Evolutionary conservation across 1,140 invertebrate species (phyloP), one percentile per base, ranked within the genome.

Genomic region (Dysdera silvatica): DNA sequence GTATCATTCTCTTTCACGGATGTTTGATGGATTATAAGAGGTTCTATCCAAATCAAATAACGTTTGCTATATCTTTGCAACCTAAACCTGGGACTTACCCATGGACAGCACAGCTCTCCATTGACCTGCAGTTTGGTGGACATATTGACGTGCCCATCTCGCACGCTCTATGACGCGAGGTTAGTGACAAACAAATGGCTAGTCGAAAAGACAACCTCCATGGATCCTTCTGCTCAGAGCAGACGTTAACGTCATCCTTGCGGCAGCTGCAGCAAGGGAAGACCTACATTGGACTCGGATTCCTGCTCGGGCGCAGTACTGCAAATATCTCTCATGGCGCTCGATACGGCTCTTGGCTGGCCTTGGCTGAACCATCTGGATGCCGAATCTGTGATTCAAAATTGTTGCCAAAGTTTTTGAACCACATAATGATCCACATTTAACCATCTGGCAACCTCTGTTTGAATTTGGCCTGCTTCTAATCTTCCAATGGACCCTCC

Each of bases 371-470:
- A 49, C 47, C 10, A 26, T 26, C 47, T 49, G 47, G 24, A 49
- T 49, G 23, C 47, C 47, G 23, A 49, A 49, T 26, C 5, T 49
- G 23, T 49, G 47, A n/a, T 23, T 5, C 14, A 28, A 5, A 26
- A 49, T 49, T 49, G 47, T 49, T 26, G 47, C 47, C 47, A 23
- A 49, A 49, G 47, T 49, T 28, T 26, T 26, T 49, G 47, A 49
- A 49, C 23, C 18, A 26, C 5, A 26, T 23, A 49, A 20, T 23
- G 47, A 31, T 28, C 16, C 7, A 7, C 47, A 49, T 49, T 28
- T 24, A 43, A 7, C 6, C 41, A 43, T 43, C 5, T 6, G 16
- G 5, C 41, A 16, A 43, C 6, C 23, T 43, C 41, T 43, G 16
- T 4, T 20, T 43, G 41, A 43, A 16, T 43, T 43, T 43, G 6